Conservation (phyloP, 2,113 vertebrate species). For the Trematomus loennbergii region DNA sequence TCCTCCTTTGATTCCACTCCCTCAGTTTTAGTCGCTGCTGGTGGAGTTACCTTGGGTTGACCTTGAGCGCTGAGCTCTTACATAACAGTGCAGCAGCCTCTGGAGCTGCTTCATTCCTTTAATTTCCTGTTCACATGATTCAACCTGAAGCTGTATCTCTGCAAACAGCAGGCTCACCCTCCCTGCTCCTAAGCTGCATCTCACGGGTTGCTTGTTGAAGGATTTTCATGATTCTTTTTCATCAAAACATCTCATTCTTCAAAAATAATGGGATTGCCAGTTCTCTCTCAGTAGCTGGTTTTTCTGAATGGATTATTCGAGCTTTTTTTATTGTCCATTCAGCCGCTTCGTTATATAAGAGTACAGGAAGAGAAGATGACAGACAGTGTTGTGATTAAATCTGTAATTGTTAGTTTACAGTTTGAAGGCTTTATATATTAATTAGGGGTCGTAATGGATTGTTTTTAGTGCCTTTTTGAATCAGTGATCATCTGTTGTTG, state of each 20-base stretch:
- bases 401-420: not conserved
- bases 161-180: constrained; percentile 28
- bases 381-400: constrained; percentile 7
- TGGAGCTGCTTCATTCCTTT: constrained; percentile 41
- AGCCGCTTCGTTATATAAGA: constrained; percentile 29
- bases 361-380: constrained; percentile 9
- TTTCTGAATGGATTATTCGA: constrained; percentile 30
- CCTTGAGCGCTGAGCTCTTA: constrained; percentile 66
- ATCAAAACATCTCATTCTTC: constrained; percentile 23
- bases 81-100: constrained; percentile 66
- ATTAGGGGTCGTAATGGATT: not conserved
- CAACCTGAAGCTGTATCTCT: constrained; percentile 46
- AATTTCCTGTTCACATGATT: constrained; percentile 52
- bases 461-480: constrained; percentile 4
- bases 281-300: constrained; percentile 12
- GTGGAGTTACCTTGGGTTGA: constrained; percentile 60
- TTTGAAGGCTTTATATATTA: constrained; percentile 12
- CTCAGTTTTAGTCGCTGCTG: constrained; percentile 1
- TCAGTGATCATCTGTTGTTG: constrained; percentile 6
- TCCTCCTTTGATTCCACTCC: constrained; percentile 25
- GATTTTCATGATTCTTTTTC: constrained; percentile 15
- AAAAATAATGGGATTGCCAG: constrained; percentile 24
- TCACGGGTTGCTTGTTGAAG: constrained; percentile 19
- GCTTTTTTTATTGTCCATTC: constrained; percentile 20
- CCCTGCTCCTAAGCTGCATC: constrained; percentile 19